Percentiles rank a stretch among this genome's conserved stretches.
These are phyloP conservation scores for Kradibia gibbosae DNA, from an alignment of 1,140 invertebrate genomes.

Conservation along the genomic window DNA sequence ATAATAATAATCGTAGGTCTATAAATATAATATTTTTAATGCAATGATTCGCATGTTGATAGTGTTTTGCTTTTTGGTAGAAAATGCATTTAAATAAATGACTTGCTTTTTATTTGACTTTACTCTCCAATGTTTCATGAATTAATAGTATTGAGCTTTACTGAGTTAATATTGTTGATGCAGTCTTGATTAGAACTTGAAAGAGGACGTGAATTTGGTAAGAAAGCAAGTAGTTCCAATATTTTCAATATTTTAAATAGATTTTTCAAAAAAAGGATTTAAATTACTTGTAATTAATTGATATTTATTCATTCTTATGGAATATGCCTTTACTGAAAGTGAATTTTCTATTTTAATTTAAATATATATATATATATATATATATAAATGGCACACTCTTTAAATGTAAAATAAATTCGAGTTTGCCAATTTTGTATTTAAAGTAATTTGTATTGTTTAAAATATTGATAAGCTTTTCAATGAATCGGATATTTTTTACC, in stretches of 20 bases:
- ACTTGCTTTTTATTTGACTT: not conserved
- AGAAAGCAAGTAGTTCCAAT: too few relatives aligned
- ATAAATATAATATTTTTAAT: not conserved
- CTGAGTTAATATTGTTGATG: constrained; percentile 19
- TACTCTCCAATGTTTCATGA: constrained; percentile 20
- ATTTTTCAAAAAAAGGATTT: not conserved
- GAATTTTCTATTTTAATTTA: too few relatives aligned
- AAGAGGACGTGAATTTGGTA: constrained; percentile 29
- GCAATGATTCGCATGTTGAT: constrained; percentile 24
- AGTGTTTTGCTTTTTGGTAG: constrained; percentile 29
- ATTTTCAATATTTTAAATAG: not conserved
- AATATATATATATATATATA: too few relatives aligned
- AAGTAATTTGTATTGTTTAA: too few relatives aligned
- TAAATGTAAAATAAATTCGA: too few relatives aligned
- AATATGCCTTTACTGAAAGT: too few relatives aligned
- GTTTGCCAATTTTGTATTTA: too few relatives aligned
- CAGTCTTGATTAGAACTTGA: not conserved
- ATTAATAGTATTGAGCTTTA: constrained; percentile 21
- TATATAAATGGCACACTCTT: too few relatives aligned
- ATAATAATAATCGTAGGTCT: not conserved
- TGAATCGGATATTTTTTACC: too few relatives aligned
- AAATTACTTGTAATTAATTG: too few relatives aligned
- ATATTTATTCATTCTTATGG: too few relatives aligned
- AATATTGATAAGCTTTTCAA: too few relatives aligned
- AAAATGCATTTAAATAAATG: constrained; percentile 25